Evolutionary conservation across 2,113 vertebrate genomes (phyloP).

Genomic region (Campylomormyrus tamandua): DNA sequence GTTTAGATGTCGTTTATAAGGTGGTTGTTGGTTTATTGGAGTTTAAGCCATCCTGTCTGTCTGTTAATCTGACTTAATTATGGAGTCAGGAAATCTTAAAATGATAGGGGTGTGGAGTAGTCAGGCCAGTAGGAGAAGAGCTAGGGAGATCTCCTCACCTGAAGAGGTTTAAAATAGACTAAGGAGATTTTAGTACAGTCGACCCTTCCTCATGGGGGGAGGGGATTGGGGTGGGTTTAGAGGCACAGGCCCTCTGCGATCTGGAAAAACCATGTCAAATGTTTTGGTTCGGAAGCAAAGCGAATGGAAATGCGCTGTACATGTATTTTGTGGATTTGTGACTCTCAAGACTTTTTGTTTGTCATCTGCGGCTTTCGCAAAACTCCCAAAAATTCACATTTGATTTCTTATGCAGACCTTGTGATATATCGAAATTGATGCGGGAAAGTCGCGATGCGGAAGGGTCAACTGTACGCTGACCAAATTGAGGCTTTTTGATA

Average conservation of each 20-base stretch:
- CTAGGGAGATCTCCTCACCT: not conserved
- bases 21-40: not conserved
- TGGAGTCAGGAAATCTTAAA: not conserved
- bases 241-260: not conserved
- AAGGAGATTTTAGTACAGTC: not conserved
- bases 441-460: not conserved
- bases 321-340: not conserved
- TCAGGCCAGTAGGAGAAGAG: not conserved
- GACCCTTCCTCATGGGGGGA: not conserved
- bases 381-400: not conserved
- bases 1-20: not conserved
- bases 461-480: not conserved
- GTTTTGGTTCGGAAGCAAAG: not conserved
- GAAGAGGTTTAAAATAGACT: not conserved
- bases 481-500: not conserved
- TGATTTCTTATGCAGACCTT: not conserved
- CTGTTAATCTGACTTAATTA: not conserved
- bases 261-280: not conserved
- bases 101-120: not conserved
- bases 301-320: not conserved
- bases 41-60: not conserved
- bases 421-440: not conserved
- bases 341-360: not conserved
- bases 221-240: not conserved
- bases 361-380: not conserved